Conservation (phyloP, 2,797 vertebrate genomes). For the Oreochromis mossambicus region DNA sequence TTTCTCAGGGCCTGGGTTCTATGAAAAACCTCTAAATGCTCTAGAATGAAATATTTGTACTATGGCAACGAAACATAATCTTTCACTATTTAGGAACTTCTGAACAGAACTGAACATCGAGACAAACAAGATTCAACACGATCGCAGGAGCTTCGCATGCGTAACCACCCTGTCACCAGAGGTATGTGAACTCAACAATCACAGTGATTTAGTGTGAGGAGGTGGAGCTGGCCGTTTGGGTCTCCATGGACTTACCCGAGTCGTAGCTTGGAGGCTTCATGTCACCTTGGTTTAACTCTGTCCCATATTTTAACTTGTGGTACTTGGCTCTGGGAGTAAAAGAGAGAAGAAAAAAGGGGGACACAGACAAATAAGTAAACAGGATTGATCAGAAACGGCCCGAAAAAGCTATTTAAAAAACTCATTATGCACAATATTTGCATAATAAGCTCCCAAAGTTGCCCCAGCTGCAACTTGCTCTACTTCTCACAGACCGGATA, state of each 20-base stretch:
- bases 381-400: not conserved
- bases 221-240: not conserved
- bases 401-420: constrained; percentile 1
- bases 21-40: not conserved
- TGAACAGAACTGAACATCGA: constrained; percentile 2
- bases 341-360: not conserved
- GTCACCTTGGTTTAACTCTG: constrained; percentile 97
- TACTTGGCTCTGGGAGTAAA: constrained; percentile 88
- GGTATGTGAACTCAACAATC: constrained; percentile 50
- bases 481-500: not conserved
- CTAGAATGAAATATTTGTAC: not conserved
- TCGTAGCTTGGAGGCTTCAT: constrained; percentile 98
- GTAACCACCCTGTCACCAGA: constrained; percentile 25
- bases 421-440: constrained; percentile 7
- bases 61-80: not conserved
- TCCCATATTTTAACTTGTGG: constrained; percentile 98
- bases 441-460: constrained; percentile 16
- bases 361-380: constrained; percentile 36
- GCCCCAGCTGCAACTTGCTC: not conserved
- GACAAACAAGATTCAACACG: constrained; percentile 60
- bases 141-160: not conserved
- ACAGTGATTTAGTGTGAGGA: constrained; percentile 25
- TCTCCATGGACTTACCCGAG: constrained; percentile 84
- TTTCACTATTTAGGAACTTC: not conserved
- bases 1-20: not conserved